Base-by-base conservation (phyloP, 2,113 vertebrate genomes). In the Passer domesticus region DNA sequence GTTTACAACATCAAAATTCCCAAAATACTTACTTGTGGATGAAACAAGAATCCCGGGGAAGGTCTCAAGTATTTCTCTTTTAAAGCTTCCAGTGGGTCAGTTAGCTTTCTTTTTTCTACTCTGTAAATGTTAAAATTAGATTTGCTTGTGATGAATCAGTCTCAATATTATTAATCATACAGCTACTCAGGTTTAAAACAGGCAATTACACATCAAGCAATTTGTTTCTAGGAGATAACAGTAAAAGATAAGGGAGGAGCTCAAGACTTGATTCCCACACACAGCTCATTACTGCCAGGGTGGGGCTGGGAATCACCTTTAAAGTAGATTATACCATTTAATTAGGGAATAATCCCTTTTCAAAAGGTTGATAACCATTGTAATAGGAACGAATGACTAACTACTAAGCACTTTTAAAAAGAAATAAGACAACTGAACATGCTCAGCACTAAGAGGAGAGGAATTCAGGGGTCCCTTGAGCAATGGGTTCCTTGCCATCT, bases 91-190 rank as follows among this genome's bases (percentile, higher is more conserved):
- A 99, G 99, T 95, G 99, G 99, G 96, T 99, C 99, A 79, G 98
- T 99, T 97, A 99, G 98, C 97, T 99, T 99, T 98, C 99, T 99
- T 98, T 99, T 99, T 98, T 99, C 99, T 99, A 99, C 99, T 99
- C 99, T 99, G 99, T 98, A 98, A 99, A 99, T 96, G 97, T 98
- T 98, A 98, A 98, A 99, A 98, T 98, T 98, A 98, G 95, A 98
- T 97, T 97, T 97, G 82, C 67, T 87, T 76, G 87, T 97, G 95
- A 97, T 96, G 94, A 98, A 79, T 97, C 94, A 67, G 88, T 94
- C 87, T 97, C 92, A 86, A 53, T 43, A 97, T 93, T 91, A 94
- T 55, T 87, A 82, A 78, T 82, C 53, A 86, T 23, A 93, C 50
- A 97, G 86, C 69, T 87, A 87, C 35, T 92, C 75, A 91, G 66